Conservation (phyloP, 2,797 vertebrate genomes). For the Cynopterus sphinx region DNA sequence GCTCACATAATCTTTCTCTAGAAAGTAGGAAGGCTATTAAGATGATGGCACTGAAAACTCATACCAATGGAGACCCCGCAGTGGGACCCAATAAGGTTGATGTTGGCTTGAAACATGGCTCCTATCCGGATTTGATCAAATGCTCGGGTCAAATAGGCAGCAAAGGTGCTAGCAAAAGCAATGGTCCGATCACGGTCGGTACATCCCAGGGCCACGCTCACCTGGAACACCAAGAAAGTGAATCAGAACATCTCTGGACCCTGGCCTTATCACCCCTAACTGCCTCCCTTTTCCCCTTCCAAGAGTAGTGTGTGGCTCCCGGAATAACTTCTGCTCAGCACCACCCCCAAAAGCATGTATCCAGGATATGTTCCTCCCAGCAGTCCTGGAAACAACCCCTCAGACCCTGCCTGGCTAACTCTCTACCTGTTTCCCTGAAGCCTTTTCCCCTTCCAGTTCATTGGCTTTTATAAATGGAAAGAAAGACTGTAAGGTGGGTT, state of each 20-base stretch:
- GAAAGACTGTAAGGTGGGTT: not conserved
- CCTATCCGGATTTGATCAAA: constrained; percentile 94
- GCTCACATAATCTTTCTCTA: not conserved
- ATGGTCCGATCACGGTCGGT: constrained; percentile 88
- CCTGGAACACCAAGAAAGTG: constrained; percentile 80
- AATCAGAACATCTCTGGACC: not conserved
- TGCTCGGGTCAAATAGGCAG: constrained; percentile 90
- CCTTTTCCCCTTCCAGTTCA: not conserved
- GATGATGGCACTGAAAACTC: constrained; percentile 11
- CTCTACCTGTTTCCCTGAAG: not conserved
- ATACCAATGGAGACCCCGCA: constrained; percentile 92
- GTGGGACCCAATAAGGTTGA: constrained; percentile 93
- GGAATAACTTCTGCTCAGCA: not conserved
- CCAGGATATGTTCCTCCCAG: not conserved
- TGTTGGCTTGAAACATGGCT: constrained; percentile 89
- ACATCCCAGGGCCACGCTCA: constrained; percentile 92
- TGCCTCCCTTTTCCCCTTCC: not conserved
- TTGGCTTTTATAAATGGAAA: not conserved
- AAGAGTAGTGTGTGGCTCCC: not conserved
- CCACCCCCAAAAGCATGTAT: not conserved
- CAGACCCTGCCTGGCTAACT: not conserved
- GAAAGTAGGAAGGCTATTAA: not conserved
- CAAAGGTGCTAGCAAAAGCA: constrained; percentile 91
- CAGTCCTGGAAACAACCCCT: not conserved
- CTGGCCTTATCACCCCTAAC: too few species aligned